phyloP scores from a whole-genome alignment of 2,888 invertebrate species.

The Eulithis prunata region DNA sequence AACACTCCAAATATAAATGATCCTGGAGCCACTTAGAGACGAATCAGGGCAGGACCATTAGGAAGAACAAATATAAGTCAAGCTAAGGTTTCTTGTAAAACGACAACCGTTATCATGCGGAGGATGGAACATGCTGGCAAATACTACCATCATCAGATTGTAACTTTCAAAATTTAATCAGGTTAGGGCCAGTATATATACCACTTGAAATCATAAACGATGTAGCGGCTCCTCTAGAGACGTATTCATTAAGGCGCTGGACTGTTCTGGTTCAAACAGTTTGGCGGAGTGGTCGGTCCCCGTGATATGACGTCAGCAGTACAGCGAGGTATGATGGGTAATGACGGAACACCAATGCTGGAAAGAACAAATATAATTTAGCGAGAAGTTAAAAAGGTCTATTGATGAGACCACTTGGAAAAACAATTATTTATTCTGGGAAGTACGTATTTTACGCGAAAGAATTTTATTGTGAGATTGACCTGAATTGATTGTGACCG shows the following conservation, averaged over 20 bases:
- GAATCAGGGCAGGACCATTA: conserved; percentile 30
- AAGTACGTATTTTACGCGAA: conserved; percentile 24
- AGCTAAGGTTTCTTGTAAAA: neutral
- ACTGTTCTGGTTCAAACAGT: too few relatives aligned
- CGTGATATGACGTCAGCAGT: neutral
- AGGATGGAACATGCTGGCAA: neutral
- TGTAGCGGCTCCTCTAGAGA: too few relatives aligned
- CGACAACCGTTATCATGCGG: neutral
- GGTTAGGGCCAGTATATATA: too few relatives aligned
- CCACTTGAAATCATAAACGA: too few relatives aligned
- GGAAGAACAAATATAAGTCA: conserved; percentile 32
- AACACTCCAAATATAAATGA: conserved; percentile 35
- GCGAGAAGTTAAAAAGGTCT: conserved; percentile 31
- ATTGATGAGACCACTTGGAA: conserved; percentile 29
- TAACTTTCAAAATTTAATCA: too few relatives aligned
- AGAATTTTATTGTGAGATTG: conserved; percentile 30
- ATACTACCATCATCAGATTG: too few relatives aligned
- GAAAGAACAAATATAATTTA: conserved; percentile 30
- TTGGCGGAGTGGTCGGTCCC: too few relatives aligned
- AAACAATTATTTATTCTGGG: conserved; percentile 31
- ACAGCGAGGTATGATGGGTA: neutral
- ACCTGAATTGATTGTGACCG: conserved; percentile 16
- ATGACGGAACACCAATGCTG: neutral
- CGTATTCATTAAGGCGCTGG: too few relatives aligned
- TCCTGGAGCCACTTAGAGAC: conserved; percentile 24